Base-by-base conservation (phyloP, 2,888 invertebrate species). In the Eledone cirrhosa region DNA sequence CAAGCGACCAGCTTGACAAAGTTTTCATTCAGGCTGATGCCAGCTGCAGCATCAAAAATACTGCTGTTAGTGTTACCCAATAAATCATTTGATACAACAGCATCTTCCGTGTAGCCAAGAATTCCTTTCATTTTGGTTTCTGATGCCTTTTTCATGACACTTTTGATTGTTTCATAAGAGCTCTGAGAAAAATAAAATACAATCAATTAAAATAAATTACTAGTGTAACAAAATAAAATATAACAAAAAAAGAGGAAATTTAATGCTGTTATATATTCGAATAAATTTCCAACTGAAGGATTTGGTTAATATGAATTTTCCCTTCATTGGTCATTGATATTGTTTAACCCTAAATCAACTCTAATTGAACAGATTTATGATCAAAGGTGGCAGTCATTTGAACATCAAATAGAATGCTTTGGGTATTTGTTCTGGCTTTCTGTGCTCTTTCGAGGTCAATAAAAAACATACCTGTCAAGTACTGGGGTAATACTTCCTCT, bases 1-100 rank as follows among this genome's bases (percentile, higher is more conserved):
- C 99, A 99, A 87, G 98, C 95, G 92, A 99, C 96, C 82, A 99
- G 94, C 92, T 99, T 99, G 81, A 99, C 98, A 90, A 99, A 99
- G 92, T 95, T 95, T 90, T 96, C 95, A 91, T 95, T 98, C 84
- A 99, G 93, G 85, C 94, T 93, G 91, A 99, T 99, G 89, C 98
- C 98, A 88, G 99, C 99, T 87, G 95, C 94, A 82, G 98, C 98
- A 91, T 99, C 99, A 91, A 99, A 99, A 92, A 99, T 96, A 81
- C 97, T 97, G 77, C 98, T 98, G 91, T 94, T 94, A 59, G 93
- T 93, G 92, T 97, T 96, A 81, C 97, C 96, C 87, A 96, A 94
- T 92, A 99, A 99, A 91, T 99, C 99, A 78, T 95, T 94, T 75
- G 98, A 98, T 65, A 99, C 99, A 80, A 99, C 98, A 88, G 96